Evolutionary conservation across 1,140 invertebrate species (phyloP).

Genomic region (Vanessa atalanta): DNA sequence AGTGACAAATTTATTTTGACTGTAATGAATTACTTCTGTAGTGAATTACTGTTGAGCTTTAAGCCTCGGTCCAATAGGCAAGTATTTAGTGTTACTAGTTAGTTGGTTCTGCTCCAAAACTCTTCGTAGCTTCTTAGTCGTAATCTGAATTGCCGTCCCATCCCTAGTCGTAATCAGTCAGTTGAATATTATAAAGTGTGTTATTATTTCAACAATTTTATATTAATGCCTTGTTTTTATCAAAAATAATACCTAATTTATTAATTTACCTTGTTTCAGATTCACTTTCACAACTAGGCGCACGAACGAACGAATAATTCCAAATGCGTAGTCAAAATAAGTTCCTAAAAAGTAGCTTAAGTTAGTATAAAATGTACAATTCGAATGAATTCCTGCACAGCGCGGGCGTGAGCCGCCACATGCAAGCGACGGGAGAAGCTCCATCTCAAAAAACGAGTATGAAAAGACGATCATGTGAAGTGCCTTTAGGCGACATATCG

Average conservation of each 20-base stretch:
- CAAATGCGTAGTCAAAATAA: slow-evolving; percentile 69
- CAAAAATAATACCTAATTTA: not conserved
- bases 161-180: too few species aligned
- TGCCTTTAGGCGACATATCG: slow-evolving; percentile 72
- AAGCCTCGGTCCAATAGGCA: too few species aligned
- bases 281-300: slow-evolving; percentile 20
- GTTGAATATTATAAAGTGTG: too few species aligned
- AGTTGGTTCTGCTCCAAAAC: too few species aligned
- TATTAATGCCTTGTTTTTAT: not conserved
- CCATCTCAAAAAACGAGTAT: slow-evolving; percentile 74
- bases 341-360: slow-evolving; percentile 68
- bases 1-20: too few species aligned
- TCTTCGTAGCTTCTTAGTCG: too few species aligned
- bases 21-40: too few species aligned
- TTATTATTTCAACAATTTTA: too few species aligned
- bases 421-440: slow-evolving; percentile 72
- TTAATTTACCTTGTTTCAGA: slow-evolving; percentile 68
- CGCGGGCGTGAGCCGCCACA: slow-evolving; percentile 73
- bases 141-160: too few species aligned
- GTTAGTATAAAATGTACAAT: slow-evolving; percentile 70
- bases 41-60: too few species aligned
- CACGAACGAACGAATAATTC: slow-evolving; percentile 68
- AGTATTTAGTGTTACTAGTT: too few species aligned
- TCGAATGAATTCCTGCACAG: slow-evolving; percentile 75
- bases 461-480: slow-evolving; percentile 73